Conservation (phyloP, 1,140 invertebrate genomes). For the Coptotermes formosanus region DNA sequence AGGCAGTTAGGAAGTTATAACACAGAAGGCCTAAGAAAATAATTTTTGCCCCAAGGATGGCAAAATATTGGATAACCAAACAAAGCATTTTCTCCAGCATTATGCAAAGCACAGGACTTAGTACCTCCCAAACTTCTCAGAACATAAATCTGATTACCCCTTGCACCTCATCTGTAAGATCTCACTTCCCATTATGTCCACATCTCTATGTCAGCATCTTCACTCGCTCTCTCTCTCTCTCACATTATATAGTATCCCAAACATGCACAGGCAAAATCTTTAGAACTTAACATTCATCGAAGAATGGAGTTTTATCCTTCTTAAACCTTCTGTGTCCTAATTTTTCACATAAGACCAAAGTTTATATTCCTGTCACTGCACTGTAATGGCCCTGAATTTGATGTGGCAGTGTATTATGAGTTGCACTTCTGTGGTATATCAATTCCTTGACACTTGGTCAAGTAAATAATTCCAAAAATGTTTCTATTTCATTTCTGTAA, state of each 20-base stretch:
- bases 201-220: no score
- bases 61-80: no score
- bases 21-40: slow-evolving; percentile 4
- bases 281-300: background rate
- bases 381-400: background rate
- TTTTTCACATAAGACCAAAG: background rate
- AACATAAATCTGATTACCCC: no score
- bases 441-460: background rate
- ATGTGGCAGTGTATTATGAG: background rate
- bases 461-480: background rate
- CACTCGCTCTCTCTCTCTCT: no score
- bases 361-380: background rate
- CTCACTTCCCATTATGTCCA: no score
- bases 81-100: no score
- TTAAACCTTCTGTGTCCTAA: background rate
- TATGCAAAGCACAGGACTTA: no score
- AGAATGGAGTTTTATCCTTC: background rate
- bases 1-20: background rate
- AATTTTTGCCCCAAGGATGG: no score
- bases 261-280: no score
- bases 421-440: background rate
- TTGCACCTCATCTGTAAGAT: no score
- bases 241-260: no score
- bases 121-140: no score
- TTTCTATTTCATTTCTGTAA: background rate